phyloP scores from a whole-genome alignment of 1,140 invertebrate species.

The Sitobion miscanthi region DNA sequence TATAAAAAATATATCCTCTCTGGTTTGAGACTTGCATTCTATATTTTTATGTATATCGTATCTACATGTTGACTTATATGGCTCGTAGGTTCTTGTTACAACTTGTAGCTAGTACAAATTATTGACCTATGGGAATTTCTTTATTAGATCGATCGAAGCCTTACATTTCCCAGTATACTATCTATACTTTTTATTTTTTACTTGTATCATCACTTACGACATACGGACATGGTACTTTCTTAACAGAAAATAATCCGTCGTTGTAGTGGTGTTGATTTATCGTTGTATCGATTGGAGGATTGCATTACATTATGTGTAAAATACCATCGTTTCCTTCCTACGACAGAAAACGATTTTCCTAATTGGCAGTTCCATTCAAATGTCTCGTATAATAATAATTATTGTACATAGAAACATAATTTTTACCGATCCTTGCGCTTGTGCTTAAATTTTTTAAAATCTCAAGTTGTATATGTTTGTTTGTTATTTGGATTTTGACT shows the following conservation, averaged over 20 bases:
- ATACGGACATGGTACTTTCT: neutral
- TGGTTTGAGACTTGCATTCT: neutral
- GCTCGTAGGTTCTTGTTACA: neutral
- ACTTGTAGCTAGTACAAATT: neutral
- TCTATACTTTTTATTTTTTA: neutral
- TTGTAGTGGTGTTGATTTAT: neutral
- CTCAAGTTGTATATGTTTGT: neutral
- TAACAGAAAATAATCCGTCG: neutral
- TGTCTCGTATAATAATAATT: neutral
- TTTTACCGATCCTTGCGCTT: neutral
- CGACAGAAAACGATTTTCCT: neutral
- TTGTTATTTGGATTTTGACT: neutral
- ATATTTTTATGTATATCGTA: constrained; percentile 7
- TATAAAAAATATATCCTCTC: neutral
- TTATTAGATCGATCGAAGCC: constrained; percentile 3
- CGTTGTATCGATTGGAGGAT: neutral
- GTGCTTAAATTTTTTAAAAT: neutral
- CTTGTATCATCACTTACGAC: neutral
- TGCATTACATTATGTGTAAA: neutral
- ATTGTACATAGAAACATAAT: neutral
- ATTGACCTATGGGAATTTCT: neutral
- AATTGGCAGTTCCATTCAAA: neutral
- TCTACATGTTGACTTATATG: neutral
- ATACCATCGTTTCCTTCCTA: neutral
- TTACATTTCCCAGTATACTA: neutral